These are phyloP conservation scores for Dendrolimus houi DNA, from an alignment of 2,888 invertebrate species.

Conservation along the genomic window DNA sequence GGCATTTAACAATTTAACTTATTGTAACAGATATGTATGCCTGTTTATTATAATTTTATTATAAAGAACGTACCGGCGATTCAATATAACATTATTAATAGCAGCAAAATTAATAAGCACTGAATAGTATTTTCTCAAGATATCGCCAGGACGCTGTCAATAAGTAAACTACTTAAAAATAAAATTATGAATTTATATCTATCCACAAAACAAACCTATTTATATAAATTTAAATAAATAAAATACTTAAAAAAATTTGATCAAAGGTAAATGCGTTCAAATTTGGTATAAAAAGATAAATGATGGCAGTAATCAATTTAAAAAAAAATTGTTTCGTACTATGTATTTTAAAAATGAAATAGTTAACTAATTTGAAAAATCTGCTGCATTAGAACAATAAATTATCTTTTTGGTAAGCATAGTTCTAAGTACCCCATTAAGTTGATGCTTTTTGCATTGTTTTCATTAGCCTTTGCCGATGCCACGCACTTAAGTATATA, in stretches of 20 bases:
- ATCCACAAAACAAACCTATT: constrained; percentile 8
- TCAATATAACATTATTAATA: constrained; percentile 3
- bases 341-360: background rate
- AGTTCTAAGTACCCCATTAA: background rate
- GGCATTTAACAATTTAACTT: constrained; percentile 42
- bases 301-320: background rate
- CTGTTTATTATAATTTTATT: constrained; percentile 18
- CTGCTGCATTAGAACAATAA: background rate
- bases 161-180: background rate
- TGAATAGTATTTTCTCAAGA: background rate
- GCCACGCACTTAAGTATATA: background rate
- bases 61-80: constrained; percentile 23
- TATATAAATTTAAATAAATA: constrained; percentile 21
- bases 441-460: background rate
- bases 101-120: background rate
- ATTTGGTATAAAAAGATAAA: constrained; percentile 39
- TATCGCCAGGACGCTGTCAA: background rate
- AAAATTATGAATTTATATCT: background rate
- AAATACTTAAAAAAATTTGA: constrained; percentile 14
- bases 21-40: constrained; percentile 67
- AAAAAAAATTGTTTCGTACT: background rate
- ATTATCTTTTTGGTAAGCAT: background rate
- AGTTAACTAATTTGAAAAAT: background rate
- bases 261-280: constrained; percentile 43
- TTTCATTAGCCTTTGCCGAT: background rate